Base-by-base conservation (phyloP, 2,888 invertebrate genomes). In the Orchesellides sinensis region DNA sequence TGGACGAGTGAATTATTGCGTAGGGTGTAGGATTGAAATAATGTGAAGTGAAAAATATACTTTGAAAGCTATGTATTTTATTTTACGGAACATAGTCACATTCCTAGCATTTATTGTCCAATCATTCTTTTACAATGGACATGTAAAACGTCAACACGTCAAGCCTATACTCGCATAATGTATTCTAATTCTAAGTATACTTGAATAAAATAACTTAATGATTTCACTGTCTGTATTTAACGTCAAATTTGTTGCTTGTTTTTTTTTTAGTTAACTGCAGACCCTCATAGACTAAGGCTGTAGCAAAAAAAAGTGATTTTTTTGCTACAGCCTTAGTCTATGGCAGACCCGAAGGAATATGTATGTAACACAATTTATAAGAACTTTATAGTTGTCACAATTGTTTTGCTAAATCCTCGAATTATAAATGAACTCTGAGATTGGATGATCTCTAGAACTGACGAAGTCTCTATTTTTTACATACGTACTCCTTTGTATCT, bases 81-180 rank as follows among this genome's bases (percentile, higher is more conserved):
- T 61, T 40, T 65, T 65, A 65, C 3, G 12, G n/a, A 23, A 35
- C 73, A 73, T 19, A 21, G 54, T 35, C 70, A 59, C 70, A 72
- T 47, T 12, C 32, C 40, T 29, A 72, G 59, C 47, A 23, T 63
- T 82, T 82, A 82, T 82, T 82, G 82, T 82, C 82, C 82, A 74
- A 54, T 82, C 75, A 82, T 82, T 82, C 82, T 75, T 81, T 40
- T 82, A 52, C 32, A 65, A 35, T 75, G 82, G 74, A 75, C 75
- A 74, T 27, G 12, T 27, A 19, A 63, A 63, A 59, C 47, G 47
- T 12, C 19, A 12, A 12, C 19, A 12, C 17, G 29, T 61, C 61
- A 32, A 61, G 2, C 23, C 1, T 59, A 32, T 32, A 59, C 25
- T 12, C 21, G 1, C n/a, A 23, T 59, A 59, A n/a, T 21, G 5